A percentile compares a stretch with the other conserved stretches of the same genome.
These are phyloP conservation scores for Centroberyx gerrardi DNA, from an alignment of 2,797 vertebrate species.

Conservation along the genomic window DNA sequence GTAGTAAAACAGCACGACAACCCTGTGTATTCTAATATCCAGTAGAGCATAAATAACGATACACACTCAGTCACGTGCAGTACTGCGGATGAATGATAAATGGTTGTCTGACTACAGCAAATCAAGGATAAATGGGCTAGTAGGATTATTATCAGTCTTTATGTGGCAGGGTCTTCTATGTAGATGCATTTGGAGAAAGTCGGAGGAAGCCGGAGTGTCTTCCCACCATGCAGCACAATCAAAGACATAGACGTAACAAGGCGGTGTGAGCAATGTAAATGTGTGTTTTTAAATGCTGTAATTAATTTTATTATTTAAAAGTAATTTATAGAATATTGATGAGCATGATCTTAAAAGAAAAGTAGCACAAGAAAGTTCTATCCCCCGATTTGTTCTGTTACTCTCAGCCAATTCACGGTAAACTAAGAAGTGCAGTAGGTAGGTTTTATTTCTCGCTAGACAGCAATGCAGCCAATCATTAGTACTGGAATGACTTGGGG, in stretches of 20 bases:
- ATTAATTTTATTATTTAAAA: constrained; percentile 87
- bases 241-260: constrained; percentile 40
- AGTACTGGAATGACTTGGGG: not conserved
- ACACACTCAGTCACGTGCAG: not conserved
- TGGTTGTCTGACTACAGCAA: not conserved
- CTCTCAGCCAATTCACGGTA: constrained; percentile 22
- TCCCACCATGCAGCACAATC: constrained; percentile 77
- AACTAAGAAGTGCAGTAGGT: constrained; percentile 30
- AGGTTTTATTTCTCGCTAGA: constrained; percentile 9
- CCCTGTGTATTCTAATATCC: not conserved
- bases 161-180: constrained; percentile 35
- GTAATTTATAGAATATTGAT: constrained; percentile 85
- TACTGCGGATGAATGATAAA: not conserved
- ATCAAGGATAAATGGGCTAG: constrained; percentile 5
- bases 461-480: constrained; percentile 1
- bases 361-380: constrained; percentile 73
- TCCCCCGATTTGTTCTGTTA: constrained; percentile 18
- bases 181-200: constrained; percentile 25
- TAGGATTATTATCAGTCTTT: constrained; percentile 24
- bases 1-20: constrained; percentile 7
- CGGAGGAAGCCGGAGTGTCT: constrained; percentile 29
- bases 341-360: constrained; percentile 77
- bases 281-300: constrained; percentile 81
- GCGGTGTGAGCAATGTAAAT: constrained; percentile 74
- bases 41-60: not conserved